Conservation (phyloP, 2,888 invertebrate genomes). For the Hecatera dysodea region DNA sequence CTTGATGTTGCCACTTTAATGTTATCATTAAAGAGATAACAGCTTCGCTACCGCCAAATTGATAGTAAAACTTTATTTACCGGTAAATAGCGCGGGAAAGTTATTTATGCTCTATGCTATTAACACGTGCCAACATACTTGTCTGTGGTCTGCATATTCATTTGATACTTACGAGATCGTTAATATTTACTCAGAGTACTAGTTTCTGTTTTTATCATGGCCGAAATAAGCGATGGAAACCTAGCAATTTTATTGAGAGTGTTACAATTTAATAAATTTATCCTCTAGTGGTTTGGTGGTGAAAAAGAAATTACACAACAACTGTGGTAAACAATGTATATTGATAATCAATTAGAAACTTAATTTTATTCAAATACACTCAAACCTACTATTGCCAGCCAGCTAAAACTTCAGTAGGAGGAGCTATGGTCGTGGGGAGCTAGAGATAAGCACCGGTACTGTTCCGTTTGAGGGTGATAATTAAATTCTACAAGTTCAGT, state of each 20-base stretch:
- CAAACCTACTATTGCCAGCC: too few relatives aligned
- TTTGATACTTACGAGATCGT: conserved; percentile 3
- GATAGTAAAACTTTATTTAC: conserved; percentile 53
- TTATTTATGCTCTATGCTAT: conserved; percentile 25
- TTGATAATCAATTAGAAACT: too few relatives aligned
- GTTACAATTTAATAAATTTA: too few relatives aligned
- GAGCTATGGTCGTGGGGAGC: too few relatives aligned
- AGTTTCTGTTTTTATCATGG: not conserved
- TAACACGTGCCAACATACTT: conserved; percentile 26
- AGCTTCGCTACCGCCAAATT: conserved; percentile 37
- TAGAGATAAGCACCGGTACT: too few relatives aligned
- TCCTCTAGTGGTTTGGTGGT: too few relatives aligned
- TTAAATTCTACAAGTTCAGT: too few relatives aligned
- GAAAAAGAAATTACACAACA: too few relatives aligned
- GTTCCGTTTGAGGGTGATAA: too few relatives aligned
- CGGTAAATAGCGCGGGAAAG: conserved; percentile 38
- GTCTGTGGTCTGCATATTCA: conserved; percentile 6
- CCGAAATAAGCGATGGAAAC: not conserved
- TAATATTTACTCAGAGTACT: conserved; percentile 22
- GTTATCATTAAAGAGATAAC: conserved; percentile 33
- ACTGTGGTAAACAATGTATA: too few relatives aligned
- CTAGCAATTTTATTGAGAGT: not conserved
- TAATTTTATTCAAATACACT: too few relatives aligned
- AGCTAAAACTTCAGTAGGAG: too few relatives aligned
- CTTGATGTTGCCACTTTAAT: conserved; percentile 28